phyloP scores from a whole-genome alignment of 2,888 invertebrate species.

The Drosophila pseudotakahashii region DNA sequence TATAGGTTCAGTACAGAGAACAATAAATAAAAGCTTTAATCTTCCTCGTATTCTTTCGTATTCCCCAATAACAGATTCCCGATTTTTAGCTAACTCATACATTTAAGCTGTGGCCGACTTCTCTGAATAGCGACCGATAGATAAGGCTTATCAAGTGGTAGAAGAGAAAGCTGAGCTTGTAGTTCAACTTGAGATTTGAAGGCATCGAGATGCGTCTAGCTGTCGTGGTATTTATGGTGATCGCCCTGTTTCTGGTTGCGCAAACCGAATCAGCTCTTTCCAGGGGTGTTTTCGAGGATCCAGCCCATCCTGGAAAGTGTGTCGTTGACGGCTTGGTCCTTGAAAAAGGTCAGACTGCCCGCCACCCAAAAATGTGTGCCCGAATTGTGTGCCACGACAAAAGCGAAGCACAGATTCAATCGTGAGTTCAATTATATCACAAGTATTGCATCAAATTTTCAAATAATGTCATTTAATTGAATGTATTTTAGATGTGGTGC shows the following conservation, averaged over 20 bases:
- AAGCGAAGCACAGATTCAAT: slow-evolving; percentile 48
- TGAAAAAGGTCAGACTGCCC: slow-evolving; percentile 31
- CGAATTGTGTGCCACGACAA: slow-evolving; percentile 45
- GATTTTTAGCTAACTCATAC: neutral
- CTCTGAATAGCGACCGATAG: neutral
- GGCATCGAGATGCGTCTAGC: neutral
- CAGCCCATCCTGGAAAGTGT: slow-evolving; percentile 69
- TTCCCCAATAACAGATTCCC: too few species aligned
- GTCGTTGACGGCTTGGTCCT: slow-evolving; percentile 45
- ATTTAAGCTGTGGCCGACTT: too few species aligned
- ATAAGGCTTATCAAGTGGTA: neutral
- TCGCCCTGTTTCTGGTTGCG: neutral
- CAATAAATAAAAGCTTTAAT: too few species aligned
- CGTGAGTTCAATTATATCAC: too few species aligned
- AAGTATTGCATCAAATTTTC: too few species aligned
- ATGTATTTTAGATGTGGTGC: slow-evolving; percentile 59
- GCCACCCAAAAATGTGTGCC: slow-evolving; percentile 53
- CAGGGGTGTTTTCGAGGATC: slow-evolving; percentile 42
- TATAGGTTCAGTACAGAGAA: too few species aligned
- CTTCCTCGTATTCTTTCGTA: too few species aligned
- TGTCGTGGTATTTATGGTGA: neutral
- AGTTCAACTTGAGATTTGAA: neutral
- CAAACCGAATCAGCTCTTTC: slow-evolving; percentile 34
- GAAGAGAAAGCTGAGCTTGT: neutral
- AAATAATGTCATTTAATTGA: neutral